phyloP scores from a whole-genome alignment of 1,140 invertebrate species.

The Antheraea pernyi region DNA sequence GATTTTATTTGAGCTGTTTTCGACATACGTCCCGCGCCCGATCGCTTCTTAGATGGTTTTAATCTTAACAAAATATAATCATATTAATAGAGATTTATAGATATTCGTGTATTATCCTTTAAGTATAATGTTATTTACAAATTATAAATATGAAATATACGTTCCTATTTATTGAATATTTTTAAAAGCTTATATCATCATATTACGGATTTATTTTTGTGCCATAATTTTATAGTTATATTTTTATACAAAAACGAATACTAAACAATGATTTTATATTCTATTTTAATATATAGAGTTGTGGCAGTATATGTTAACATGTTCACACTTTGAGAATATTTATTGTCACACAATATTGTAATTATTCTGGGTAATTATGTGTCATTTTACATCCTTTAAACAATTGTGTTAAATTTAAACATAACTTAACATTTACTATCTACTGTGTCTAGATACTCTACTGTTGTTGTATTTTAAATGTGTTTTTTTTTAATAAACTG shows the following conservation, averaged over 20 bases:
- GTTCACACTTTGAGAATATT: background rate
- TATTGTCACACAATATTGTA: background rate
- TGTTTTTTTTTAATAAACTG: too few relatives aligned
- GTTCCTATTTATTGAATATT: background rate
- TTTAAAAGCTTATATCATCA: background rate
- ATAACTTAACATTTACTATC: too few relatives aligned
- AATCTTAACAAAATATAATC: too few relatives aligned
- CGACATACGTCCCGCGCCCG: background rate
- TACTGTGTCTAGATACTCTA: too few relatives aligned
- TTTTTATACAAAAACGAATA: constrained; percentile 10
- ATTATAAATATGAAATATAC: background rate
- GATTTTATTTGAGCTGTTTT: background rate
- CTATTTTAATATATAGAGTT: background rate
- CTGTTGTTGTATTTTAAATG: too few relatives aligned
- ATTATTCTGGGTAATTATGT: too few relatives aligned
- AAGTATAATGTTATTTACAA: background rate
- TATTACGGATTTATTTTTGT: constrained; percentile 31
- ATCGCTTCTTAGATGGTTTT: background rate
- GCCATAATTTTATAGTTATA: constrained; percentile 27
- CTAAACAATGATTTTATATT: background rate
- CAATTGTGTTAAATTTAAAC: background rate
- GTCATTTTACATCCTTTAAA: too few relatives aligned
- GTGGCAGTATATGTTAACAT: too few relatives aligned
- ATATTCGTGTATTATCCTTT: background rate
- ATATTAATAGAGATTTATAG: background rate